Evolutionary conservation across 23 tunicate species (phyloP).

Genomic region (Styela plicata): DNA sequence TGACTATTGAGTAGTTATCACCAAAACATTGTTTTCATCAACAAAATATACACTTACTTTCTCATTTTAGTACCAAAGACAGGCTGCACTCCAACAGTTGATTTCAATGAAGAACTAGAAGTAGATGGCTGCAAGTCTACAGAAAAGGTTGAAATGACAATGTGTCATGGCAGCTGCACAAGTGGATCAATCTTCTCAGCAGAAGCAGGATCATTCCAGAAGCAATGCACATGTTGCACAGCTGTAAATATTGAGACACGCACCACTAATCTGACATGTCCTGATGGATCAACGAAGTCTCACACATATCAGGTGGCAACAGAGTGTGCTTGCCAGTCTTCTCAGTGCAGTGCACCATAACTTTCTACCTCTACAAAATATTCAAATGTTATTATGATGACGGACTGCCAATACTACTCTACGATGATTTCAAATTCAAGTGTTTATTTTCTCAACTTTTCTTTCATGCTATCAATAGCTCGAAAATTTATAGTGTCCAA

Average conservation of each 20-base stretch:
- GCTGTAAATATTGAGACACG: conserved; percentile 61
- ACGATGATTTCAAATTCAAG: too few species aligned
- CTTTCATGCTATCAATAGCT: too few species aligned
- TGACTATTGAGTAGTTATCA: too few species aligned
- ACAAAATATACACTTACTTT: too few species aligned
- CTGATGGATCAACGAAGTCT: conserved; percentile 71
- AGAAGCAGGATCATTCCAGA: conserved; percentile 78
- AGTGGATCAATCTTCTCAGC: conserved; percentile 89
- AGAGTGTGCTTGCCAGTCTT: conserved; percentile 82
- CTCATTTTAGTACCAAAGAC: not conserved
- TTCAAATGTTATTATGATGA: not conserved
- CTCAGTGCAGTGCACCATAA: conserved; percentile 64
- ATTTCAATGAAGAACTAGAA: conserved; percentile 79
- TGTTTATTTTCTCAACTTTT: too few species aligned
- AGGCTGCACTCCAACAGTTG: conserved; percentile 72
- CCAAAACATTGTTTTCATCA: too few species aligned
- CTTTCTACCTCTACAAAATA: not conserved
- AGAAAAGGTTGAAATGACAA: conserved; percentile 79
- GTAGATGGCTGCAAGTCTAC: conserved; percentile 74
- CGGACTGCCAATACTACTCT: too few species aligned
- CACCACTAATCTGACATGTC: conserved; percentile 67
- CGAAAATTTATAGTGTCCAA: too few species aligned
- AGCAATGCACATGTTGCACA: conserved; percentile 96
- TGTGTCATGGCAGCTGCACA: conserved; percentile 97
- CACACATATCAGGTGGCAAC: conserved; percentile 85